Base-by-base conservation (phyloP, 2,888 invertebrate species). In the Dysmachus trigonus region DNA sequence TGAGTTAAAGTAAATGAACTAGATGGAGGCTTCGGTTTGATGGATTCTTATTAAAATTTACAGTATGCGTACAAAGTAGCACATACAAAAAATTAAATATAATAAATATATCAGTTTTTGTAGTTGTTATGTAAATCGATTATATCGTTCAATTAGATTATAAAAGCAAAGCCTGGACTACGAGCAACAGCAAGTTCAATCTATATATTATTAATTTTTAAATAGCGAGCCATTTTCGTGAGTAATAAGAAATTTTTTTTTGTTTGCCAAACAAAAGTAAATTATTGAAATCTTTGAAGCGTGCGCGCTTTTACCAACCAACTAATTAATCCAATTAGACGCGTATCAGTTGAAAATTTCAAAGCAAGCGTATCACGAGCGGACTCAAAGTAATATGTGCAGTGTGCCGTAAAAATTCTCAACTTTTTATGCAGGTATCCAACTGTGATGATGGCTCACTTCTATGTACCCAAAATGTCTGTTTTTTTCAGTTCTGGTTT, bases 291-390 rank as follows among this genome's bases (percentile, higher is more conserved):
- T 22, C 47, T 7, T 10, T 22, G 27, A 51, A 79, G 27, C 79
- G 41, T 79, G 51, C 53, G n/a, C 31, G 53, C 47, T 81, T 81
- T 81, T 81, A 53, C 62, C 31, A 27, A 51, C n/a, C 7, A 81
- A 30, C 3, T 81, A 81, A 81, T 81, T 81, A 81, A 81, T 53
- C 81, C 81, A 81, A 81, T 81, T 81, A 81, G 81, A 53, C 81
- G 81, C 53, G 81, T 62, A 81, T 81, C 81, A 53, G 33, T 31
- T 81, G 10, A 51, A 81, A 77, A 53, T 81, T 81, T 81, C 30
- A 35, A 81, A 81, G 15, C 47, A 81, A 62, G 51, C 81, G 30
- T 33, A 81, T 33, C 35, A n/a, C 27, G n/a, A 31, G 33, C 22
- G 7, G 27, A 47, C 79, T 81, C 53, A n/a, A 62, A 27, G 27